A percentile compares a stretch with the other conserved stretches of the same genome.
phyloP scores from a whole-genome alignment of 2,888 invertebrate genomes.

The Philaethria dido region DNA sequence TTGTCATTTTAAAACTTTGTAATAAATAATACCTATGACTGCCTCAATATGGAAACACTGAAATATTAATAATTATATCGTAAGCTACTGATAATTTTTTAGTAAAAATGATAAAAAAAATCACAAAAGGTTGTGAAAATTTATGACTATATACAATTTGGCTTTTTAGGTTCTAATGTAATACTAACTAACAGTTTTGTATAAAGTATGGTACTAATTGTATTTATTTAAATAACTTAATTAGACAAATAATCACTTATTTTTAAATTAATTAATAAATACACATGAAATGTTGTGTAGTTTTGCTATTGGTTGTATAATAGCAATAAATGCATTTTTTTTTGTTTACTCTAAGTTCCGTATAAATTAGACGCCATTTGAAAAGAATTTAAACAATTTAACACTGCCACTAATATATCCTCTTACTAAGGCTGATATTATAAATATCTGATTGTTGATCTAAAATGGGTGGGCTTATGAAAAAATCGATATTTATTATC shows the following conservation, averaged over 20 bases:
- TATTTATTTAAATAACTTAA: constrained; percentile 23
- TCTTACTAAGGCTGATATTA: constrained; percentile 34
- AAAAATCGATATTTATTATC: constrained; percentile 14
- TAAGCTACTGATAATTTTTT: constrained; percentile 7
- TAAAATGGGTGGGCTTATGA: constrained; percentile 18
- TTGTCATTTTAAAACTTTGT: not conserved
- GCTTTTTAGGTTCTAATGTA: constrained; percentile 31
- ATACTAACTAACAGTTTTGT: constrained; percentile 14
- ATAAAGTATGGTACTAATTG: constrained; percentile 18
- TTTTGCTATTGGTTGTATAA: not conserved
- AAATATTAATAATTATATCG: constrained; percentile 13
- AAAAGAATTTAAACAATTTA: constrained; percentile 24
- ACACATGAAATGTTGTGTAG: constrained; percentile 1
- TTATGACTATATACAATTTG: constrained; percentile 35
- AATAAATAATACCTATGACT: constrained; percentile 15
- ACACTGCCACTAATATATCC: constrained; percentile 37
- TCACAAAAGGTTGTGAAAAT: constrained; percentile 25
- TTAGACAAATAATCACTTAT: constrained; percentile 1
- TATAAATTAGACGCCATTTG: constrained; percentile 4
- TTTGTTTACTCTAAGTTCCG: not conserved
- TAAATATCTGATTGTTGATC: constrained; percentile 9
- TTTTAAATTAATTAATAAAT: constrained; percentile 6
- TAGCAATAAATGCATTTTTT: constrained; percentile 7
- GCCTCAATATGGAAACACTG: constrained; percentile 23
- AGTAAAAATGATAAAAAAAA: constrained; percentile 3